Evolutionary conservation across 1,140 invertebrate species (phyloP).

Genomic region (Dreissena polymorpha): DNA sequence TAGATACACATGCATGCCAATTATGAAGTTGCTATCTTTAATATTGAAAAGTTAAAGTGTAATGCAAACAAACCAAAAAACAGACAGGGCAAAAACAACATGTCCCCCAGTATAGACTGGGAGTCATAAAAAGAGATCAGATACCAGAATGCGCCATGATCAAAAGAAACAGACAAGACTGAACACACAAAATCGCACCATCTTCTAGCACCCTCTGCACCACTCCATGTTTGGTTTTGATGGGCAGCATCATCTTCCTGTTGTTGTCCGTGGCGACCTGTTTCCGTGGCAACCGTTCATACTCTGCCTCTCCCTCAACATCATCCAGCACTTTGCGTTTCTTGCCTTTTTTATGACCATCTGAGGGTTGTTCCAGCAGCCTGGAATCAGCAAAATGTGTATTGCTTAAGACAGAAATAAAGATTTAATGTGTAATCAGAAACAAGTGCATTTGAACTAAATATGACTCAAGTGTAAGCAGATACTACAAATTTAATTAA

Average conservation of each 20-base stretch:
- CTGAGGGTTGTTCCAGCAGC: conserved; percentile 30
- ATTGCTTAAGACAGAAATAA: background rate
- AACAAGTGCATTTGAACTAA: background rate
- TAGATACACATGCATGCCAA: too few species aligned
- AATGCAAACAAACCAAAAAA: too few species aligned
- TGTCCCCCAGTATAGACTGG: too few species aligned
- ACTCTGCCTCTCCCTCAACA: conserved; percentile 56
- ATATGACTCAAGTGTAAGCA: too few species aligned
- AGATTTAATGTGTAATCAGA: conserved; percentile 3
- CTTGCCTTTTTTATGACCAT: conserved; percentile 52
- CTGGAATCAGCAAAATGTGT: conserved; percentile 15
- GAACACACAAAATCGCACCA: background rate
- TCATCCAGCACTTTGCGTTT: conserved; percentile 59
- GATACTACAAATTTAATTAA: too few species aligned
- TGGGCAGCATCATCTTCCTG: conserved; percentile 72
- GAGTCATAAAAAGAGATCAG: too few species aligned
- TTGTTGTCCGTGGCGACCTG: conserved; percentile 57
- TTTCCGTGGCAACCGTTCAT: conserved; percentile 70
- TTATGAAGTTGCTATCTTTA: too few species aligned
- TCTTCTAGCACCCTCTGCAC: conserved; percentile 62
- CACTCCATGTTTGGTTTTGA: conserved; percentile 69
- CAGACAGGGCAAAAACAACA: too few species aligned
- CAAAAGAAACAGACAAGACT: too few species aligned
- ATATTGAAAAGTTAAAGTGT: too few species aligned
- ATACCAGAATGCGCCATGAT: too few species aligned